Base-by-base conservation (phyloP, 1,140 invertebrate genomes). In the Drosophila guanche region DNA sequence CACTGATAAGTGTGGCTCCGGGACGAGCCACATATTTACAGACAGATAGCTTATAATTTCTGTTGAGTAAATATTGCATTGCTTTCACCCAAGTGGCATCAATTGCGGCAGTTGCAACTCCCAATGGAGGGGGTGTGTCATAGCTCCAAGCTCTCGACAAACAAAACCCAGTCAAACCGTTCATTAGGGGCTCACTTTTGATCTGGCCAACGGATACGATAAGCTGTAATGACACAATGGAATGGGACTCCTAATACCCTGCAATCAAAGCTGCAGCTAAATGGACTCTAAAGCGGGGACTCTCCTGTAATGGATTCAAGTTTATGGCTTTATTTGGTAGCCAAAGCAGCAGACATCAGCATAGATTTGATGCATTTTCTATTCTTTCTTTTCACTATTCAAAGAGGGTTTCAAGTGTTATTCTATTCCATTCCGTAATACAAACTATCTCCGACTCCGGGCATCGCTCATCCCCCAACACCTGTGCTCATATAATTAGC, bases 151-250 rank as follows among this genome's bases (percentile, higher is more conserved):
- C 62, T 16, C 10, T 68, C 50, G 55, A 47, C 67, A 68, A 22
- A 23, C 52, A 10, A 12, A 14, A 25, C 10, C 8, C 48, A 27
- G n/a, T 62, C 27, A 68, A 68, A 68, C 65, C 67, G 52, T 37
- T 37, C 3, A 37, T 37, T 37, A 48, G 29, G 50, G 20, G 41
- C 2, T 37, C 43, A n/a, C 41, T 40, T 27, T 45, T 57, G 22
- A 46, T 47, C 22, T 3, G 23, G 25, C 8, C 33, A 10, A 37
- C 12, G 33, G 42, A 55, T 54, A 48, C 27, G 33, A 40, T 6
- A 41, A 23, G 61, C 3, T 67, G 23, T 68, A 67, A 68, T 68
- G 65, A 37, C 65, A 47, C 51, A 68, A 47, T 56, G 61, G 67
- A 54, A 68, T 68, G 63, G 27, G n/a, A 29, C 29, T 25, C 20